phyloP scores from a whole-genome alignment of 2,797 vertebrate species.

The Anisognathus igniventris region DNA sequence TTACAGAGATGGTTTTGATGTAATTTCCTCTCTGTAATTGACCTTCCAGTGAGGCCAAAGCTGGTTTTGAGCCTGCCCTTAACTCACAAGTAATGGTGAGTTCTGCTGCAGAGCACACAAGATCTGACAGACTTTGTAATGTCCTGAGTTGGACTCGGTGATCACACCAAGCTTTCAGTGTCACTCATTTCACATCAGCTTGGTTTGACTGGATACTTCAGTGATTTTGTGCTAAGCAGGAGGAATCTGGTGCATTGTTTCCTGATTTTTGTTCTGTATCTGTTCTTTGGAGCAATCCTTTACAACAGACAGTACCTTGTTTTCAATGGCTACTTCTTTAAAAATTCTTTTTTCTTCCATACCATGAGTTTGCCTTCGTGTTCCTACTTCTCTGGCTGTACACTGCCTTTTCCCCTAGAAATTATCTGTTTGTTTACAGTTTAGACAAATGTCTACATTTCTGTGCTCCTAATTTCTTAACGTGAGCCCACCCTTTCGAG shows the following conservation, averaged over 20 bases:
- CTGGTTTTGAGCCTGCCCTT: not conserved
- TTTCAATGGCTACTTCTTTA: not conserved
- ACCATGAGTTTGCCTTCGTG: not conserved
- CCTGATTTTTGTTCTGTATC: not conserved
- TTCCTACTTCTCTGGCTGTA: not conserved
- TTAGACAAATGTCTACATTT: conserved; percentile 5
- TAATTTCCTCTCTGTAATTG: not conserved
- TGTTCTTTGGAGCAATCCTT: not conserved
- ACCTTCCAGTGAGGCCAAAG: not conserved
- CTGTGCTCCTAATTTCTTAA: not conserved
- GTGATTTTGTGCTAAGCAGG: not conserved
- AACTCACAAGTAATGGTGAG: not conserved
- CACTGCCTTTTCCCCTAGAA: not conserved
- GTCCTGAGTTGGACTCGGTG: rapidly evolving
- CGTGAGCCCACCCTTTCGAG: not conserved
- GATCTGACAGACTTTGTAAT: not conserved
- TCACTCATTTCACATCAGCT: not conserved
- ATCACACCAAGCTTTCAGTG: not conserved
- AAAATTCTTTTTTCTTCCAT: not conserved
- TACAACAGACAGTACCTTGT: not conserved
- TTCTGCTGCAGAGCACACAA: not conserved
- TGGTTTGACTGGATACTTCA: not conserved
- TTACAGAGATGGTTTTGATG: not conserved
- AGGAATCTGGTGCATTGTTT: not conserved
- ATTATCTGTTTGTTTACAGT: conserved; percentile 42